Evolutionary conservation across 2,113 vertebrate genomes (phyloP).

Genomic region (Oncorhynchus clarkii): DNA sequence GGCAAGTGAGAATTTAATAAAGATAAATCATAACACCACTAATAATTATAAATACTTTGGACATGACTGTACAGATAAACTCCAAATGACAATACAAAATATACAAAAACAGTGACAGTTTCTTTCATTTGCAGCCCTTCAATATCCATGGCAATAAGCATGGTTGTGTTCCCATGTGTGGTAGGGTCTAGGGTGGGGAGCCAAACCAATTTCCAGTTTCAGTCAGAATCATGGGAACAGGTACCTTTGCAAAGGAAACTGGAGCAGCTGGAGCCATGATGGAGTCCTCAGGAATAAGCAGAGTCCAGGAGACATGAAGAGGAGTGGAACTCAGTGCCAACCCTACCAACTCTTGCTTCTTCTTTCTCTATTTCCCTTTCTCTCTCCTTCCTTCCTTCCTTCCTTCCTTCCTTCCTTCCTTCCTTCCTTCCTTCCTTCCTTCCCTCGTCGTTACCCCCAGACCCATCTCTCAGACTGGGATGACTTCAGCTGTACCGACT

Average conservation of each 20-base stretch:
- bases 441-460: slow-evolving; percentile 39
- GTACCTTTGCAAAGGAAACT: slow-evolving; percentile 1
- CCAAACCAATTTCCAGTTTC: slow-evolving; percentile 17
- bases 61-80: slow-evolving; percentile 53
- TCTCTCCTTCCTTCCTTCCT: too few relatives aligned
- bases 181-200: slow-evolving; percentile 20
- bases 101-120: slow-evolving; percentile 56
- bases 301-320: slow-evolving; percentile 7
- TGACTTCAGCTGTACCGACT: slow-evolving; percentile 67
- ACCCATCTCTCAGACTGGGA: slow-evolving; percentile 63
- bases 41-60: slow-evolving; percentile 61
- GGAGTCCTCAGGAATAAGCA: background rate
- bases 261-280: slow-evolving; percentile 7
- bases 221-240: slow-evolving; percentile 3
- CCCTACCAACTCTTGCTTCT: background rate
- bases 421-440: slow-evolving; percentile 1
- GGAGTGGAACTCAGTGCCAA: slow-evolving; percentile 22
- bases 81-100: slow-evolving; percentile 63
- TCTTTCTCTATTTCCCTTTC: background rate
- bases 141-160: slow-evolving; percentile 32
- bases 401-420: slow-evolving; percentile 7
- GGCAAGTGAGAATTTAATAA: slow-evolving; percentile 61
- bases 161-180: slow-evolving; percentile 19
- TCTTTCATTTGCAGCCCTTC: slow-evolving; percentile 9
- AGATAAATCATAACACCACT: slow-evolving; percentile 49